Conservation (phyloP, 2,113 vertebrate species). For the Anhinga rufa region DNA sequence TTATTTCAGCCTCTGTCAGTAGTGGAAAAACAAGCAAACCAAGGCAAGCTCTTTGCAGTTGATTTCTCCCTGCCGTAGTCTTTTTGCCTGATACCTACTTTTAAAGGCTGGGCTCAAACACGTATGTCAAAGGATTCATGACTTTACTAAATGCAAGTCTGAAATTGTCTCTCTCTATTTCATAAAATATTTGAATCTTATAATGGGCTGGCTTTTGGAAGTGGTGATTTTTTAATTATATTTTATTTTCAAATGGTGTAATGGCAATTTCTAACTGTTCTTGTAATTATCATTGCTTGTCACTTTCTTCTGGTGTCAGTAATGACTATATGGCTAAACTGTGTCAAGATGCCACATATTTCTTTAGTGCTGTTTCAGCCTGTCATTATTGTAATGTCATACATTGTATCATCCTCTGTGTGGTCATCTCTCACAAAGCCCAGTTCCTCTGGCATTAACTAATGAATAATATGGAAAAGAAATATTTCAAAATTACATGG, state of each 20-base stretch:
- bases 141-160: not conserved
- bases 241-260: not conserved
- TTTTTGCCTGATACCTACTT: not conserved
- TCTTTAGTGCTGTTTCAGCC: not conserved
- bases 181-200: not conserved
- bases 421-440: not conserved
- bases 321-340: not conserved
- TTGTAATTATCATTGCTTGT: not conserved
- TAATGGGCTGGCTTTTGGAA: not conserved
- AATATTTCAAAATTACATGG: not conserved
- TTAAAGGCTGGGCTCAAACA: not conserved
- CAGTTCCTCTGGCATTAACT: not conserved
- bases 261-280: not conserved
- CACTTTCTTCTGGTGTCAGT: not conserved
- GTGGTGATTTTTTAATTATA: no score
- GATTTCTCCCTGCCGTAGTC: not conserved
- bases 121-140: not conserved
- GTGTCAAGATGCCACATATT: not conserved
- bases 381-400: not conserved
- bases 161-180: not conserved
- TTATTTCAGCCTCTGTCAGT: not conserved
- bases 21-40: not conserved
- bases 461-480: not conserved
- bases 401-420: not conserved
- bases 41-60: not conserved